These are phyloP conservation scores for Scarus forsteni DNA, from an alignment of 2,797 vertebrate species.

Conservation along the genomic window DNA sequence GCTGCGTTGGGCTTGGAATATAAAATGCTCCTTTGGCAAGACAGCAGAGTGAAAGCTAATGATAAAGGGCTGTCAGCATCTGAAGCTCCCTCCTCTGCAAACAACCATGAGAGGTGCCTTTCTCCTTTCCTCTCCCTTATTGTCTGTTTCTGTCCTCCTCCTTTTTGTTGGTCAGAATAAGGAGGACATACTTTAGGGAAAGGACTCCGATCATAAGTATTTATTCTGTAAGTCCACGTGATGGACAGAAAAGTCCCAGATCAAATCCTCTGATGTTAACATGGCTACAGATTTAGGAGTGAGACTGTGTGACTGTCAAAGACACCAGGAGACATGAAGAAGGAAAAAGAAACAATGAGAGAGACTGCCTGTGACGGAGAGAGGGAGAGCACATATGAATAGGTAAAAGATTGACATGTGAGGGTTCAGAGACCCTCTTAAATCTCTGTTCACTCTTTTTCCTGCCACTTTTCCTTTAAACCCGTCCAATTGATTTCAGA, in stretches of 20 bases:
- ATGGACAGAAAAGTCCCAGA: conserved; percentile 65
- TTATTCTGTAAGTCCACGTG: conserved; percentile 52
- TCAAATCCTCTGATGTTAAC: conserved; percentile 67
- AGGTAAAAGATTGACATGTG: conserved; percentile 37
- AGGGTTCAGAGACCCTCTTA: conserved; percentile 22
- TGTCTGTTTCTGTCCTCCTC: conserved; percentile 42
- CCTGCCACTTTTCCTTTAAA: neutral
- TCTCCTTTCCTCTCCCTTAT: conserved; percentile 18
- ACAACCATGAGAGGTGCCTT: conserved; percentile 51
- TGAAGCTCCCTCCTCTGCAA: conserved; percentile 53
- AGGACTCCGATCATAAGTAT: conserved; percentile 32
- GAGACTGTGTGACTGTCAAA: conserved; percentile 39
- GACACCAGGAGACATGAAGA: conserved; percentile 62
- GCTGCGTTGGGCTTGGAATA: conserved; percentile 59
- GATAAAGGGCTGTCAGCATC: conserved; percentile 65
- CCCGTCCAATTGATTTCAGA: no score
- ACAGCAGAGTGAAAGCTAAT: conserved; percentile 66
- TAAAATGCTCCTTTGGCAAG: conserved; percentile 62
- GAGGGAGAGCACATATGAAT: conserved; percentile 41
- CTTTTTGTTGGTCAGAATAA: conserved; percentile 33
- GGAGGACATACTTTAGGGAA: conserved; percentile 26
- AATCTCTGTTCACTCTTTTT: conserved; percentile 1
- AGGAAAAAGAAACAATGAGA: conserved; percentile 44
- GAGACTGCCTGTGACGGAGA: conserved; percentile 13
- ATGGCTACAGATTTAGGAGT: conserved; percentile 61